phyloP scores from a whole-genome alignment of 2,113 vertebrate genomes.

The Myrmecophaga tridactyla region DNA sequence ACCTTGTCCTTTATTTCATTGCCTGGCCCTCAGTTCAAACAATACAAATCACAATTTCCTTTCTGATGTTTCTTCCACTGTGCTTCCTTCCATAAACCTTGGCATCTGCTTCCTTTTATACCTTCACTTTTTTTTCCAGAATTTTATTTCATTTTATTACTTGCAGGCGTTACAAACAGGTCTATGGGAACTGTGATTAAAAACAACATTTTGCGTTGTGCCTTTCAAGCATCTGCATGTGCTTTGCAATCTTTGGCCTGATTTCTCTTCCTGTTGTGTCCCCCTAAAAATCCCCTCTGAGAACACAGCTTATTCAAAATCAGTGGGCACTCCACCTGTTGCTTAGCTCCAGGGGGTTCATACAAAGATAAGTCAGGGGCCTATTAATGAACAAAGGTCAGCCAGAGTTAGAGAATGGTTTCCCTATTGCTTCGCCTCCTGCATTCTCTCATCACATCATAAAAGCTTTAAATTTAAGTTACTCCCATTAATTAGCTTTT shows the following conservation, averaged over 20 bases:
- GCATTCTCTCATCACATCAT: slow-evolving; percentile 67
- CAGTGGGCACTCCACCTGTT: slow-evolving; percentile 9
- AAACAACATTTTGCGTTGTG: not conserved
- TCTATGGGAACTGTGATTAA: not conserved
- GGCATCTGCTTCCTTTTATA: not conserved
- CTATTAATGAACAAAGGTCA: slow-evolving; percentile 72
- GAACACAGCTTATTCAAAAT: slow-evolving; percentile 52
- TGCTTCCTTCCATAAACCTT: slow-evolving; percentile 13
- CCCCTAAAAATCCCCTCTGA: slow-evolving; percentile 13
- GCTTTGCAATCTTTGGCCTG: slow-evolving; percentile 30
- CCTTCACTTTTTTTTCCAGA: too few species aligned
- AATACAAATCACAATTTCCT: not conserved
- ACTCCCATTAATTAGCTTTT: slow-evolving; percentile 41
- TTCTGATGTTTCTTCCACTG: slow-evolving; percentile 1
- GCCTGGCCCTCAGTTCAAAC: not conserved
- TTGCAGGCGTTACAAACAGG: not conserved
- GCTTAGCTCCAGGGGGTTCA: slow-evolving; percentile 58
- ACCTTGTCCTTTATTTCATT: not conserved
- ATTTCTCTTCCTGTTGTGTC: slow-evolving; percentile 49
- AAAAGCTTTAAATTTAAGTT: slow-evolving; percentile 61
- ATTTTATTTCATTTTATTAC: slow-evolving; percentile 15
- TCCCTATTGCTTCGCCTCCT: slow-evolving; percentile 46
- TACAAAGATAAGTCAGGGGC: slow-evolving; percentile 55
- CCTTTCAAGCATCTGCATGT: not conserved
- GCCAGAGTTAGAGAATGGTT: slow-evolving; percentile 31